phyloP scores from a whole-genome alignment of 1,140 invertebrate species.

The Camponotus vicinus region DNA sequence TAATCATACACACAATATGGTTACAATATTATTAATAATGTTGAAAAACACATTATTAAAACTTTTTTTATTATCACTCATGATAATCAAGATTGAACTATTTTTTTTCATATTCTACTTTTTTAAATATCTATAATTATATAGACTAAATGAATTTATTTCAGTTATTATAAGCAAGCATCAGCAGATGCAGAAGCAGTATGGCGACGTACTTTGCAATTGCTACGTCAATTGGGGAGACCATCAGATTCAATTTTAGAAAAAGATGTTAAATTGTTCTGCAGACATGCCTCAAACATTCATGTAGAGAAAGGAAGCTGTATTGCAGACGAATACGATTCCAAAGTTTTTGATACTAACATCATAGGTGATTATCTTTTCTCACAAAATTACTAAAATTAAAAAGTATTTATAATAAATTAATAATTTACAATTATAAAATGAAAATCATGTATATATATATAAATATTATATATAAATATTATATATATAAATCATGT shows the following conservation, averaged over 20 bases:
- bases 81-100: background rate
- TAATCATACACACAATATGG: background rate
- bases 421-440: conserved; percentile 12
- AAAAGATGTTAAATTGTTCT: conserved; percentile 93
- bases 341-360: conserved; percentile 86
- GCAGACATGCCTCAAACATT: conserved; percentile 94
- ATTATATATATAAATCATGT: too few relatives aligned
- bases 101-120: background rate
- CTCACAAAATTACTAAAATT: background rate
- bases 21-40: background rate
- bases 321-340: conserved; percentile 92
- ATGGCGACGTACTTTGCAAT: conserved; percentile 92
- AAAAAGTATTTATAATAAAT: background rate
- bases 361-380: conserved; percentile 86
- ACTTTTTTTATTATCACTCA: conserved; percentile 16
- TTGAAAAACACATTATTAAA: background rate
- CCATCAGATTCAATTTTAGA: conserved; percentile 91
- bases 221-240: conserved; percentile 92
- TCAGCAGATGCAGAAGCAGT: conserved; percentile 93
- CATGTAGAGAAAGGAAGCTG: conserved; percentile 92
- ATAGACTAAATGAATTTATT: conserved; percentile 25
- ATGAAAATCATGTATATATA: background rate
- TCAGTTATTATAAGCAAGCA: conserved; percentile 94
- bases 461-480: background rate
- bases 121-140: background rate